Base-by-base conservation (phyloP, 2,113 vertebrate genomes). In the Dromiciops gliroides region DNA sequence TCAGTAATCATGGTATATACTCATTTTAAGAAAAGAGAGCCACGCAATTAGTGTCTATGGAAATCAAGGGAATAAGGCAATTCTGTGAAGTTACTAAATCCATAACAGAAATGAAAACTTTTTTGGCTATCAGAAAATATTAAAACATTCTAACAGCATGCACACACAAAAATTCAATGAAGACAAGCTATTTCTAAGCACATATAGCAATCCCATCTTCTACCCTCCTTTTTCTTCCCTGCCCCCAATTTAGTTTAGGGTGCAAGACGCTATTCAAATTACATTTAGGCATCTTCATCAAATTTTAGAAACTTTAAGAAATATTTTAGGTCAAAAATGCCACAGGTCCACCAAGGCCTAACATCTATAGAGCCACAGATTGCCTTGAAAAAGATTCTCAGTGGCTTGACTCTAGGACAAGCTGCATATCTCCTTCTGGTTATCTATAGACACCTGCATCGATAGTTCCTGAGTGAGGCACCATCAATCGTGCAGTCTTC, bases 221-320 rank as follows among this genome's bases (percentile, higher is more conserved):
- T 19, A 83, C 19, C n/a, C 12, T 67, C 31, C 60, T 67, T 67
- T 37, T 91, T 48, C 31, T 93, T 94, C 94, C 96, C 94, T 95
- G 95, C n/a, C 16, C n/a, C 16, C 90, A 97, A 95, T 96, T 89
- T 67, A 97, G 97, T 97, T 97, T 93, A 83, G 95, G 67, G 96
- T 90, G 60, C 95, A 88, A 95, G 96, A 96, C 56, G 91, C 56
- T 96, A 75, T 89, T 91, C 92, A 88, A n/a, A 95, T 94, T 97
- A 95, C 91, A 97, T 95, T 95, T 2, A 48, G 90, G 90, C 51
- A 95, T 23, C 75, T 26, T 94, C 97, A 75, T 96, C 91, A 97
- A 97, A 97, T 97, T 96, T 97, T 91, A 97, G 92, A 44, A 92
- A 97, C 97, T 98, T 97, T 96, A 96, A 97, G 92, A 94, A 97